Percentiles rank a stretch among this genome's conserved stretches.
Conservation (phyloP, 2,888 invertebrate species). For the Zygaena filipendulae region DNA sequence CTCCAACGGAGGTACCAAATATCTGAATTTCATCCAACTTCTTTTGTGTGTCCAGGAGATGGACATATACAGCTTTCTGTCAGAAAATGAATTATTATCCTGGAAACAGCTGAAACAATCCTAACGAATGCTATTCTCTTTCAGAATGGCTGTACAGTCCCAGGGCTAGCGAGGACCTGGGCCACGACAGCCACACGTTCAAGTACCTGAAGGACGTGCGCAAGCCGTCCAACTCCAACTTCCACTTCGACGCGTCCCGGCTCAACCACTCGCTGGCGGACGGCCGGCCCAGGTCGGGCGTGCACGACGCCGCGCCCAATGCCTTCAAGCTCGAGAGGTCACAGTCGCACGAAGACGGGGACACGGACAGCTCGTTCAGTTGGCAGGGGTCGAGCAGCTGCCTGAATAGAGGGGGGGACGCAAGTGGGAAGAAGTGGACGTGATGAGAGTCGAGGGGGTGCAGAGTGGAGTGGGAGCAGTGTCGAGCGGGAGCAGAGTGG, state of each 20-base stretch:
- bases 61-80: no score
- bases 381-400: conserved; percentile 46
- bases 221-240: conserved; percentile 54
- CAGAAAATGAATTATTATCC: no score
- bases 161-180: conserved; percentile 26
- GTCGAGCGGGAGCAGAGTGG: no score
- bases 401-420: conserved; percentile 21
- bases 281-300: conserved; percentile 26
- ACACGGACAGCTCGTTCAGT: conserved; percentile 57
- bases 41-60: no score
- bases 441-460: conserved; percentile 4
- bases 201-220: conserved; percentile 51
- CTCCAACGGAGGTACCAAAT: conserved; percentile 62
- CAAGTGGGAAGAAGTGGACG: conserved; percentile 20
- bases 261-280: conserved; percentile 33
- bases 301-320: conserved; percentile 24
- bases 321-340: conserved; percentile 25
- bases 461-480: no score
- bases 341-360: conserved; percentile 36
- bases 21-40: conserved; percentile 2
- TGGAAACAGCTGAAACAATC: no score
- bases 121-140: conserved; percentile 10
- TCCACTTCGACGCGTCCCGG: conserved; percentile 44
- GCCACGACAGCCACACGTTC: conserved; percentile 55
- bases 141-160: conserved; percentile 62